Evolutionary conservation across 2,888 invertebrate species (phyloP).

Genomic region (Nasonovia ribisnigri): DNA sequence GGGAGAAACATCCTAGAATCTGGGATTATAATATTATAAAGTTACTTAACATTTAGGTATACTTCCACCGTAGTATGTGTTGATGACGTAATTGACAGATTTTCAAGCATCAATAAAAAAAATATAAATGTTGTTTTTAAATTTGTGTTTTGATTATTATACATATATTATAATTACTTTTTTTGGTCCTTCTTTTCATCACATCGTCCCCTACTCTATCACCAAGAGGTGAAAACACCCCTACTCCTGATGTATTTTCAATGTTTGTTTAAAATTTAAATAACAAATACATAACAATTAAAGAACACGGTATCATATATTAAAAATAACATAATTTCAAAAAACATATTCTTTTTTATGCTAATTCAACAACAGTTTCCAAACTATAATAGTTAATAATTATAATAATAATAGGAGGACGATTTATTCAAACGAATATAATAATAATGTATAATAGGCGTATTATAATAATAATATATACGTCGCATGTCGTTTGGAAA

Average conservation of each 20-base stretch:
- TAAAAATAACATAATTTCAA: constrained; percentile 24
- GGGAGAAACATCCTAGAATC: too few relatives aligned
- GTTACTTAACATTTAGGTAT: too few relatives aligned
- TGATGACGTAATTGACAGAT: not conserved
- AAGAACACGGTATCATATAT: not conserved
- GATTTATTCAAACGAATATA: not conserved
- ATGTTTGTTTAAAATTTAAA: not conserved
- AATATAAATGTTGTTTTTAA: not conserved
- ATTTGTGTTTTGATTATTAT: not conserved
- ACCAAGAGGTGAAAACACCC: not conserved
- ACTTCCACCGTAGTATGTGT: not conserved
- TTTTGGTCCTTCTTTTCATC: not conserved
- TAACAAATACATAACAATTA: not conserved
- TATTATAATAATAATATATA: not conserved
- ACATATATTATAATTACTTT: not conserved
- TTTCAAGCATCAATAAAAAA: not conserved
- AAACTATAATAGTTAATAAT: constrained; percentile 6
- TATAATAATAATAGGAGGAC: not conserved
- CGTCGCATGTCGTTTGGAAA: not conserved
- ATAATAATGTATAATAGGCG: not conserved
- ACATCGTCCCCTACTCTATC: not conserved
- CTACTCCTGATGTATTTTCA: not conserved
- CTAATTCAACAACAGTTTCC: not conserved
- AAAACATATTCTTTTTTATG: not conserved
- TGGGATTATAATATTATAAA: too few relatives aligned